Evolutionary conservation across 2,113 vertebrate genomes (phyloP), one percentile per base, ranked within the genome.

Genomic region (Acanthisitta chloris): DNA sequence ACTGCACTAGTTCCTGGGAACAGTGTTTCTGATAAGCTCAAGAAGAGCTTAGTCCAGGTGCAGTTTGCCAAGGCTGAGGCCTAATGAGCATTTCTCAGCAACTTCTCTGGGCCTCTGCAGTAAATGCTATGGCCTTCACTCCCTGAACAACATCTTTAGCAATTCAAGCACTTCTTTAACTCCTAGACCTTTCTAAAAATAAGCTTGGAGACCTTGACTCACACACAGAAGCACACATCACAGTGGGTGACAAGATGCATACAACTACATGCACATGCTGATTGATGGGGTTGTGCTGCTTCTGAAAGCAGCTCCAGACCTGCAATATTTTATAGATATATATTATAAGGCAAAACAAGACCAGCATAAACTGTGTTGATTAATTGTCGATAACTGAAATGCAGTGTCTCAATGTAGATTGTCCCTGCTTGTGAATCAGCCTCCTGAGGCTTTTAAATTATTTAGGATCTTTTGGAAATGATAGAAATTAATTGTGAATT

Each of bases 401-500:
- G 26, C 25, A 34, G 6, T 1, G 0, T 64, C n/a, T 87, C n/a
- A 12, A 0, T 28, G 28, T 45, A 77, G 54, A 61, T 95, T 69
- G 59, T 54, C 38, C n/a, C 45, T 83, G 25, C 76, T 45, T 80
- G 40, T 86, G 74, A 93, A 45, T 92, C 74, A 73, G 36, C 69
- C 19, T 94, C n/a, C 45, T 58, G 40, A 87, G 71, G n/a, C 66
- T 26, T 82, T 85, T 90, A 88, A 69, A 87, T 95, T 90, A 81
- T 66, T 81, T 64, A 74, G 67, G 38, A 73, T 77, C 46, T 88
- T 86, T 59, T 55, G 23, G 25, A 90, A 76, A 67, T 43, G 0
- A 52, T 67, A 55, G n/a, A 40, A 88, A 66, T 88, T 49, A 80
- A 83, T 78, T 84, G 72, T 81, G 33, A 34, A 33, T 91, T 87